Percentiles rank a stretch among this genome's conserved stretches.
Evolutionary conservation across 2,113 vertebrate genomes (phyloP).

Genomic region (Pterocles orientalis): DNA sequence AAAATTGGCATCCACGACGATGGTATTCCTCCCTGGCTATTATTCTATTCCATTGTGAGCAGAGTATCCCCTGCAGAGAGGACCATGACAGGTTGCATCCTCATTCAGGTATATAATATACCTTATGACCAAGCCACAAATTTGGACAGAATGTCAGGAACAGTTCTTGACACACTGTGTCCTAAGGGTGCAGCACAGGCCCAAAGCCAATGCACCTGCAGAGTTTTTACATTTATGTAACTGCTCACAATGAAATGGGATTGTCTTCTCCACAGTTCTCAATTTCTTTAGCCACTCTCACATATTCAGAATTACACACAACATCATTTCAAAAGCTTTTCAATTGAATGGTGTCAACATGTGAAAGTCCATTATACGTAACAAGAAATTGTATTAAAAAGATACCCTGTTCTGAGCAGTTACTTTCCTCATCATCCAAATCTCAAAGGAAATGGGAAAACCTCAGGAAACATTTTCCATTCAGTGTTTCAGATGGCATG

Average conservation of each 20-base stretch:
- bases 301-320: not conserved
- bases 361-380: not conserved
- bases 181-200: too few species aligned
- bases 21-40: not conserved
- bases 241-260: not conserved
- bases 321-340: not conserved
- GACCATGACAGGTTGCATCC: not conserved
- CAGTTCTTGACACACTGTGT: not conserved
- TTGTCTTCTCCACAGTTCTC: not conserved
- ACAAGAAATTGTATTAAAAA: not conserved
- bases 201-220: not conserved
- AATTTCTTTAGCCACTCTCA: not conserved
- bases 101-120: accelerated
- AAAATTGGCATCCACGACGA: not conserved
- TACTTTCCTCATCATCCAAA: not conserved
- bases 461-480: not conserved
- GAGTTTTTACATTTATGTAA: not conserved
- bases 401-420: not conserved
- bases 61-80: accelerated
- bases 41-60: not conserved
- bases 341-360: not conserved
- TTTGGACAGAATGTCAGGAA: not conserved
- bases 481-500: not conserved
- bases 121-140: not conserved
- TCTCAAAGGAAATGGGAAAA: not conserved